These are phyloP conservation scores for Drosophila histrio DNA, from an alignment of 2,888 invertebrate species.

Conservation along the genomic window DNA sequence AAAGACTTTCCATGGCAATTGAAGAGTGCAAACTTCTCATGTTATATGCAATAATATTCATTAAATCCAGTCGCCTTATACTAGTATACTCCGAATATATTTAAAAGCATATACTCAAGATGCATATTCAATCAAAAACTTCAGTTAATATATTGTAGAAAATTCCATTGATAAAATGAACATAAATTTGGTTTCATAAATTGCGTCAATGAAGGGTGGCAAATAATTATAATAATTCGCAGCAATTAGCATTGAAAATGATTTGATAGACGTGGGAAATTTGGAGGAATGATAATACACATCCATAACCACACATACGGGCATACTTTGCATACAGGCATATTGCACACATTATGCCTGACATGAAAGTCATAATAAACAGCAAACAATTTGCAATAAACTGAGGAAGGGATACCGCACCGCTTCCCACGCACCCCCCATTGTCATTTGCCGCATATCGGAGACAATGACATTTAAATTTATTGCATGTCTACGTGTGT, in stretches of 20 bases:
- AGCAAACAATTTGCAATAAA: slow-evolving; percentile 61
- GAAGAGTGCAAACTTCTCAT: no score
- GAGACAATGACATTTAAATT: slow-evolving; percentile 54
- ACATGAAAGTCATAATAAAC: slow-evolving; percentile 48
- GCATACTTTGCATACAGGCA: not conserved
- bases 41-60: no score
- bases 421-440: not conserved
- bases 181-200: not conserved
- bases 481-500: slow-evolving; percentile 40
- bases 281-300: slow-evolving; percentile 6
- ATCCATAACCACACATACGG: not conserved
- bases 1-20: no score
- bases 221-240: slow-evolving; percentile 49
- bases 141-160: no score
- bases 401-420: not conserved
- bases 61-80: no score
- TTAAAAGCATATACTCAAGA: no score
- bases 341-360: slow-evolving; percentile 13
- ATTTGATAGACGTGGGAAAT: slow-evolving; percentile 43
- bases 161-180: not conserved
- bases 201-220: slow-evolving; percentile 7
- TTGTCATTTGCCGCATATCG: slow-evolving; percentile 31
- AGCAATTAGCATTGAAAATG: slow-evolving; percentile 60
- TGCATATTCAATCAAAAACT: no score
- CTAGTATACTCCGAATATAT: no score